These are phyloP conservation scores for Lytechinus variegatus DNA, from an alignment of 35 echinoderm and acorn worm genomes.

Conservation along the genomic window DNA sequence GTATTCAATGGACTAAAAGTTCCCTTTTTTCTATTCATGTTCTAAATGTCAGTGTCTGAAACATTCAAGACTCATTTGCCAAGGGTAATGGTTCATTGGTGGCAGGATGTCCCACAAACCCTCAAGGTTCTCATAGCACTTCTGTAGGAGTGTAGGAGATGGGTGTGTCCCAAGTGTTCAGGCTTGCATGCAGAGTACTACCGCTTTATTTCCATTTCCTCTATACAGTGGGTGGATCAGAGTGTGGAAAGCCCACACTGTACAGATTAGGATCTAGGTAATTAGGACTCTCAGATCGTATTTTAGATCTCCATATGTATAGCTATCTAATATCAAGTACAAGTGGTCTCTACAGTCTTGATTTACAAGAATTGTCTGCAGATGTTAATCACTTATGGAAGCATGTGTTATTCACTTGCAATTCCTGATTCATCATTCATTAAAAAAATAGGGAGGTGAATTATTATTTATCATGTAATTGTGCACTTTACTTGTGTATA, in stretches of 20 bases:
- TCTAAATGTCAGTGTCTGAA: not conserved
- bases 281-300: not conserved
- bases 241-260: not conserved
- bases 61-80: not conserved
- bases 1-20: no score
- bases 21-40: not conserved
- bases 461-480: no score
- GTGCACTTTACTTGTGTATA: no score
- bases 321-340: no score
- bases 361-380: no score
- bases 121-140: not conserved
- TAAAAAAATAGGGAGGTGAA: no score
- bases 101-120: not conserved
- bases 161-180: not conserved
- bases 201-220: not conserved
- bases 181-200: not conserved
- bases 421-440: no score
- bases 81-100: not conserved
- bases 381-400: no score
- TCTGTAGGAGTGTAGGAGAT: not conserved
- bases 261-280: not conserved
- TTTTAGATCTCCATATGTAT: no score
- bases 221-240: not conserved
- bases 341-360: no score
- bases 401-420: no score